Evolutionary conservation across 1,140 invertebrate genomes (phyloP), one percentile per base, ranked within the genome.

Genomic region (Habropoda laboriosa): DNA sequence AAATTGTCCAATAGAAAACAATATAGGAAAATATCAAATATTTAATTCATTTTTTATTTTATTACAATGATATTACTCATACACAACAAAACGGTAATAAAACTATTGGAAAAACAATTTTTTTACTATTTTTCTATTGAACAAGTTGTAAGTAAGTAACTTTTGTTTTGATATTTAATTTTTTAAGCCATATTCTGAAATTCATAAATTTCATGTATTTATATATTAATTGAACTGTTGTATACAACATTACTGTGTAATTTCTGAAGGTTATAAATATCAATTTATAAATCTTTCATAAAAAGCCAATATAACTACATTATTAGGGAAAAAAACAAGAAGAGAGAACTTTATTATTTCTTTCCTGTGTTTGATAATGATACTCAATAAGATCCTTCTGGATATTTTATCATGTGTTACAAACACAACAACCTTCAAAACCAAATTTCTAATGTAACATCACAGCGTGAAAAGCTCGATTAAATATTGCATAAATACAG

Each of bases 401-500:
- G 58, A 67, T 68, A 61, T 81, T 71, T 71, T 63, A 72, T 16
- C 53, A 60, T 73, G n/a, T 58, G 12, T 66, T 66, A 40, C 24
- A 72, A 79, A 82, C 57, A 35, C 40, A 61, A 40, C 27, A 60
- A 66, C 45, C 67, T 57, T 13, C 27, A 64, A 71, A 74, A 79
- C 64, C 45, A 74, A 47, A 40, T 1, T 58, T 42, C 32, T 47
- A 68, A 78, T 80, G 49, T 32, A 64, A 85, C 72, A 86, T 78
- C 58, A 51, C 73, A 83, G 58, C 60, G 73, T 57, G 71, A 32
- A 76, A 86, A 86, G 63, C 57, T 83, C 70, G 66, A 61, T 79
- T 82, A 74, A 45, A 60, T 80, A 58, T 82, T 77, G 68, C 66
- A 77, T 79, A 76, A 82, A 82, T 63, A 58, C 57, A 72, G 76